Evolutionary conservation across 2,113 vertebrate genomes (phyloP).

Genomic region (Xyrauchen texanus): DNA sequence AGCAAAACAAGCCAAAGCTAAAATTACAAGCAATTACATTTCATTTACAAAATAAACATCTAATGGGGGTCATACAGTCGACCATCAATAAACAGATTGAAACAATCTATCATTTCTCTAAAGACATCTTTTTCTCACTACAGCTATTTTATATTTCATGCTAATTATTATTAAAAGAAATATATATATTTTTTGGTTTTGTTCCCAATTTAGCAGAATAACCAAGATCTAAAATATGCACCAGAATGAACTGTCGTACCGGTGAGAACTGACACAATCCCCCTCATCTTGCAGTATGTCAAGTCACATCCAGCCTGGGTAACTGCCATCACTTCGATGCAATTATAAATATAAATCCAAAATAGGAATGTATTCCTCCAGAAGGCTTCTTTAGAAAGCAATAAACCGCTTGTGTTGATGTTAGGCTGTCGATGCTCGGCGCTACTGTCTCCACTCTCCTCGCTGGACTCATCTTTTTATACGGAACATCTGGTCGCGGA

Average conservation of each 20-base stretch:
- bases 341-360: constrained; percentile 37
- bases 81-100: not conserved
- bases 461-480: constrained; percentile 52
- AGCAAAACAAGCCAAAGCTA: no score
- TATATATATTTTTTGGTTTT: no score
- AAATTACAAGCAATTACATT: no score
- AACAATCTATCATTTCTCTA: not conserved
- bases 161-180: no score
- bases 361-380: constrained; percentile 3
- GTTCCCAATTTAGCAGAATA: not conserved
- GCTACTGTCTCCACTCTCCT: not conserved
- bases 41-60: no score
- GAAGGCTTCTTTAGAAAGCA: not conserved
- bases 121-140: not conserved
- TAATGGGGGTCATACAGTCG: not conserved
- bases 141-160: no score
- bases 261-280: constrained; percentile 73
- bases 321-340: constrained; percentile 66
- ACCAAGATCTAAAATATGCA: not conserved
- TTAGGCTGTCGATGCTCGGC: not conserved
- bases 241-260: constrained; percentile 63
- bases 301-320: constrained; percentile 76
- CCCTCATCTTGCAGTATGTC: constrained; percentile 80
- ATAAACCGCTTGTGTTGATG: not conserved
- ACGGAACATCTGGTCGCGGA: constrained; percentile 62